Percentiles rank a stretch among this genome's conserved stretches.
phyloP scores from a whole-genome alignment of 2,888 invertebrate species.

The Alentia gelatinosa region DNA sequence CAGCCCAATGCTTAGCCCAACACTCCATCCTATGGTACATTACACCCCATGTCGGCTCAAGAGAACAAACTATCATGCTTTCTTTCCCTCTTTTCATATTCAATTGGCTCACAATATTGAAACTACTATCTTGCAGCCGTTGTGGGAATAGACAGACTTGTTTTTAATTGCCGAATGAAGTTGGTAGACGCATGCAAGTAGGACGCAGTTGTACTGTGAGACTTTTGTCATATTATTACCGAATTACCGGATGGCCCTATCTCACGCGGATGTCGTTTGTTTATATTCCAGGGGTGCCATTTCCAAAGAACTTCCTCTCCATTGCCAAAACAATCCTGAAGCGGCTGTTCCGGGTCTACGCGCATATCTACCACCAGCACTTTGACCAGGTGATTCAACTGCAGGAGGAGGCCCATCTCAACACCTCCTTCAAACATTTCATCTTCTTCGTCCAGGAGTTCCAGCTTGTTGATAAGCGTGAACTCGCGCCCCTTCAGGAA shows the following conservation, averaged over 20 bases:
- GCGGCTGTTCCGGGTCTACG: conserved; percentile 98
- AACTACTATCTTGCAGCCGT: no score
- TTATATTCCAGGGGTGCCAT: conserved; percentile 90
- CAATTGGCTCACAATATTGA: no score
- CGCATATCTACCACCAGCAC: conserved; percentile 99
- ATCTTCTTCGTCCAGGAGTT: conserved; percentile 99
- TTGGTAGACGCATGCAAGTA: no score
- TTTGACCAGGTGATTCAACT: conserved; percentile 98
- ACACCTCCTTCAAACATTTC: conserved; percentile 99
- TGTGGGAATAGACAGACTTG: neutral
- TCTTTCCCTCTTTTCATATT: no score
- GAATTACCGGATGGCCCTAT: no score
- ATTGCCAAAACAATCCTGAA: conserved; percentile 99
- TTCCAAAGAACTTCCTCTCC: conserved; percentile 97
- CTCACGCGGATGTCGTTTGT: no score
- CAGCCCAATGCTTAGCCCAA: no score
- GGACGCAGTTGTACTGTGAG: no score
- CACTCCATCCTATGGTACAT: no score
- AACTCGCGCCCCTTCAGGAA: conserved; percentile 97
- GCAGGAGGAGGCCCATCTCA: conserved; percentile 96
- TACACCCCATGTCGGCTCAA: no score
- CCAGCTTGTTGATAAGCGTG: conserved; percentile 96
- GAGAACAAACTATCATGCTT: no score
- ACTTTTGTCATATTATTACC: no score
- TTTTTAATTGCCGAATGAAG: neutral